Base-by-base conservation (phyloP, 2,113 vertebrate genomes). In the Cacatua alba region DNA sequence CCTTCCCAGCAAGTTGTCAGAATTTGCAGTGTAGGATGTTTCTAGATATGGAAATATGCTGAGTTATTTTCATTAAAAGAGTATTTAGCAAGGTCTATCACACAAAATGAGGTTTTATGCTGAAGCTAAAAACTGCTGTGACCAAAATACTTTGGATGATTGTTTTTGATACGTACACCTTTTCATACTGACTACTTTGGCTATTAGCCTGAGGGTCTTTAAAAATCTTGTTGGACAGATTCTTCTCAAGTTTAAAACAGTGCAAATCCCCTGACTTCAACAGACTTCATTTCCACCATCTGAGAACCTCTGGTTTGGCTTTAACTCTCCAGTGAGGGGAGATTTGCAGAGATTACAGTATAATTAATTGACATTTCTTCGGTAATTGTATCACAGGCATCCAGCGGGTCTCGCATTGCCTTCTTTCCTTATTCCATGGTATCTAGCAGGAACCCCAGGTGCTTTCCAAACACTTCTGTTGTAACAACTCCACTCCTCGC, bases 361-460 rank as follows among this genome's bases (percentile, higher is more conserved):
- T 84, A 95, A 94, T 91, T 85, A 94, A 94, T 68, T 93, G 82
- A 86, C 35, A 57, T 81, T 72, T 90, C 59, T 88, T 88, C 51
- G 4, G 70, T 80, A 95, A 92, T 80, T 85, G 67, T 57, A 79
- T 74, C 75, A 65, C 57, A 80, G 63, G 44, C 41, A 80, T 82
- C 25, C 49, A 81, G 57, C 2, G 0, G 3, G 1, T 76, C 70
- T 91, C 72, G n/a, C 48, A 23, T 57, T 83, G 70, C 71, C 39
- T 70, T 48, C 26, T 79, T 92, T 80, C 37, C 29, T 53, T n/a
- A 6, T 63, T 90, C 59, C n/a, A 17, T 12, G 8, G 23, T 63
- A 77, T 16, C 64, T 44, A 93, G 59, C 15, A 96, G 67, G 43
- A 75, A 67, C 46, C 28, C 20, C 72, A 70, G 33, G 26, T 41